Conservation (phyloP, 2,113 vertebrate genomes). For the Alaudala cheleensis region DNA sequence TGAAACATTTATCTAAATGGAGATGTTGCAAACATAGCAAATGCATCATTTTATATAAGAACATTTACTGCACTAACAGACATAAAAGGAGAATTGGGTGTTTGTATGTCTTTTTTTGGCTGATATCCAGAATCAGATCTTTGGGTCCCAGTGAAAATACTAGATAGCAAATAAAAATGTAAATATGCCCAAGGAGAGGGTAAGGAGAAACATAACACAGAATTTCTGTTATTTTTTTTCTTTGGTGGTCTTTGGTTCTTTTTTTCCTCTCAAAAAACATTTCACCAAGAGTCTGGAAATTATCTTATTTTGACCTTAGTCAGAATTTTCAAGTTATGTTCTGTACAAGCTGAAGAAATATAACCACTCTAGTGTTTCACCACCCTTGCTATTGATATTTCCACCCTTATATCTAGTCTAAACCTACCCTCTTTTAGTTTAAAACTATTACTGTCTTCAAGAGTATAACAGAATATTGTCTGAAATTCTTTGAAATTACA, state of each 20-base stretch:
- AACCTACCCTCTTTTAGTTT: neutral
- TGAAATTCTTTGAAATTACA: neutral
- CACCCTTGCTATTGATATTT: neutral
- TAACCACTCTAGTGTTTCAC: neutral
- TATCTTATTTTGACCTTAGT: neutral
- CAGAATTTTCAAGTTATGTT: neutral
- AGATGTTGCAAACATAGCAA: neutral
- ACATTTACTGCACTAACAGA: neutral
- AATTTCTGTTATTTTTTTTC: neutral
- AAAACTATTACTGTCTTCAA: neutral
- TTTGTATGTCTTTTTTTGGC: neutral
- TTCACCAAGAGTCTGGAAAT: neutral
- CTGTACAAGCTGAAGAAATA: neutral
- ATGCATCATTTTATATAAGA: neutral
- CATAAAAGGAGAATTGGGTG: neutral
- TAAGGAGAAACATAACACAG: neutral
- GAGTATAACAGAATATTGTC: neutral
- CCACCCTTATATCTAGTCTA: neutral
- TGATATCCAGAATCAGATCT: neutral
- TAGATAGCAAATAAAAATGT: neutral
- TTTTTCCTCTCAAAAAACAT: neutral
- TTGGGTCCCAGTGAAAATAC: neutral
- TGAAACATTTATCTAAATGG: neutral
- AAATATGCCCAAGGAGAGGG: neutral
- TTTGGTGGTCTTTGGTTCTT: accelerated